Conservation (phyloP, 2,113 vertebrate genomes). For the Gallinago paraguaiae region DNA sequence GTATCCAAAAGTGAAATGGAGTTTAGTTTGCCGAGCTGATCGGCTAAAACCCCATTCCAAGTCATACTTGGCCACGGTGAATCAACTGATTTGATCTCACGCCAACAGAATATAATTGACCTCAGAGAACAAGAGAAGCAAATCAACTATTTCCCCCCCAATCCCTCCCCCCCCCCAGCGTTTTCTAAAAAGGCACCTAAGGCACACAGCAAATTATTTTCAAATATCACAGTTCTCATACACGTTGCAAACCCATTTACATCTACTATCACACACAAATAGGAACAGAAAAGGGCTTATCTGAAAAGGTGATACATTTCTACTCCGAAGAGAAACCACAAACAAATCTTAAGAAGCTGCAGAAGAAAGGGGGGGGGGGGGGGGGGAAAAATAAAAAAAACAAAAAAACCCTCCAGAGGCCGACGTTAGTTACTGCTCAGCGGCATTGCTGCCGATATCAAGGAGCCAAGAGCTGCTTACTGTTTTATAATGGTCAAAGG, state of each 20-base stretch:
- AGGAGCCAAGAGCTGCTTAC: slow-evolving; percentile 75
- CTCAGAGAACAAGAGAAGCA: not conserved
- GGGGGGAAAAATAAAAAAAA: not conserved
- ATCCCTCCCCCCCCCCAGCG: no score
- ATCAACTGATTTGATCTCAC: not conserved
- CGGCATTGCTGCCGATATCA: not conserved
- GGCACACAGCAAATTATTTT: not conserved
- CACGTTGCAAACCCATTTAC: not conserved
- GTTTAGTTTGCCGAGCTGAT: not conserved
- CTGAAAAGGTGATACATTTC: not conserved
- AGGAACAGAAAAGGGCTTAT: slow-evolving; percentile 5
- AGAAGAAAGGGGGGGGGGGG: not conserved
- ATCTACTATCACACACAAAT: not conserved
- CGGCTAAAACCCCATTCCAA: not conserved
- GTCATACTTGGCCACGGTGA: not conserved
- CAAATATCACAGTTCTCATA: not conserved
- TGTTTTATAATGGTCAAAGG: slow-evolving; percentile 85
- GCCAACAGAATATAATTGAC: not conserved
- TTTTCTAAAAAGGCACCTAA: not conserved
- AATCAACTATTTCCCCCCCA: not conserved
- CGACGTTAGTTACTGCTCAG: not conserved
- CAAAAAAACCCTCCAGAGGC: not conserved
- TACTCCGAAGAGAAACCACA: not conserved
- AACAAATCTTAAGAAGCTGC: not conserved
- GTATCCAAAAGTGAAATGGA: fast-evolving